Percentiles rank a stretch among this genome's conserved stretches.
Conservation (phyloP, 1,140 invertebrate genomes). For the Camponotus vicinus region DNA sequence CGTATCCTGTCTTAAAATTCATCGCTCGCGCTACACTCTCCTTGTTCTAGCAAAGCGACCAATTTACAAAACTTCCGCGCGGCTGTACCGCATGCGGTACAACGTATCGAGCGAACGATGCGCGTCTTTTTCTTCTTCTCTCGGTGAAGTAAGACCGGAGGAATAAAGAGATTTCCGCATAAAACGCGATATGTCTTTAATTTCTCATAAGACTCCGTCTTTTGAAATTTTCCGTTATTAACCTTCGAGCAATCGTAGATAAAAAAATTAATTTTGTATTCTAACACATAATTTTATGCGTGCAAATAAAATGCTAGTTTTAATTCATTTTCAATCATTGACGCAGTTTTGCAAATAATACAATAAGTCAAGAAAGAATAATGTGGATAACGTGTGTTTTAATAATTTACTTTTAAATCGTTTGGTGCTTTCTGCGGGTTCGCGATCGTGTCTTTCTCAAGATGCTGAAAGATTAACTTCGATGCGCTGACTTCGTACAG, state of each 20-base stretch:
- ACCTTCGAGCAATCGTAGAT: not conserved
- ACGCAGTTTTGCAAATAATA: not conserved
- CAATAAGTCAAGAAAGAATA: not conserved
- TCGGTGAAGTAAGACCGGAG: not conserved
- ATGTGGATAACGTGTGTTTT: not conserved
- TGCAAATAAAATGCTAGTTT: not conserved
- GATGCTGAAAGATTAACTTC: constrained; percentile 52
- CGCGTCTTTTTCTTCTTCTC: not conserved
- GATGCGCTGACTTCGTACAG: constrained; percentile 32
- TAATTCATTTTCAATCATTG: too few relatives aligned
- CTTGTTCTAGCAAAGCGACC: constrained; percentile 33
- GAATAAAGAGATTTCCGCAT: not conserved
- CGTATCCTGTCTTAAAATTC: constrained; percentile 70
- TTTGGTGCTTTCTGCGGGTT: not conserved
- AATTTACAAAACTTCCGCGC: constrained; percentile 50
- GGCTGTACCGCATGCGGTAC: constrained; percentile 30
- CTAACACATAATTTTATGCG: not conserved
- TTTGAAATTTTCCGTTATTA: not conserved
- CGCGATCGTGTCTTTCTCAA: not conserved
- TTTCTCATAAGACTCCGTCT: not conserved
- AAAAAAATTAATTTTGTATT: not conserved
- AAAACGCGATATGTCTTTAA: not conserved
- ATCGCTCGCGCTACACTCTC: constrained; percentile 45
- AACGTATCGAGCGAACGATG: not conserved
- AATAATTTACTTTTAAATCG: not conserved